Percentiles rank a stretch among this genome's conserved stretches.
Evolutionary conservation across 1,140 invertebrate species (phyloP).

Genomic region (Rhagoletis pomonella): DNA sequence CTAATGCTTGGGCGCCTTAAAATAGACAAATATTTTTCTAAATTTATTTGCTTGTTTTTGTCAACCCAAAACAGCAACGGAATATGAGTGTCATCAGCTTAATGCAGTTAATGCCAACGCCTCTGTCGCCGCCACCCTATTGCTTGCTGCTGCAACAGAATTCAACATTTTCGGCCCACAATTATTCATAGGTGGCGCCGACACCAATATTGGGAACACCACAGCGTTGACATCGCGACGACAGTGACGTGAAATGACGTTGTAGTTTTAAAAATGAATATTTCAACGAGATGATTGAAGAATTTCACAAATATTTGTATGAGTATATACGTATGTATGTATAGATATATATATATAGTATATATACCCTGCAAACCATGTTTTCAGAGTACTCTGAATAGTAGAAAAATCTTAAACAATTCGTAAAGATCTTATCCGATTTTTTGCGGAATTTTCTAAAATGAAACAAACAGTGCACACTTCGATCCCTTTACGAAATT

Average conservation of each 20-base stretch:
- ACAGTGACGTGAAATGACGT: neutral
- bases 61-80: constrained; percentile 23
- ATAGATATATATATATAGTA: neutral
- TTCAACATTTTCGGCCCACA: neutral
- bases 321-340: neutral
- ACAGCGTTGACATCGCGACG: constrained; percentile 1
- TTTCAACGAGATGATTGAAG: too few species aligned
- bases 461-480: too few species aligned
- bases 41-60: constrained; percentile 18
- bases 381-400: too few species aligned
- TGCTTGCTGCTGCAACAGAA: neutral
- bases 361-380: too few species aligned
- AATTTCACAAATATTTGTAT: too few species aligned
- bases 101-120: neutral
- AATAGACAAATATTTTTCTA: constrained; percentile 28
- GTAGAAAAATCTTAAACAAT: too few species aligned
- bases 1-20: constrained; percentile 39
- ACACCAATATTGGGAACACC: constrained; percentile 39
- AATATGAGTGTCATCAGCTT: neutral
- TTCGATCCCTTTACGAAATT: too few species aligned
- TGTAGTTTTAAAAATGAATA: neutral
- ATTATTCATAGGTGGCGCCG: constrained; percentile 28
- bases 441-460: too few species aligned
- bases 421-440: too few species aligned
- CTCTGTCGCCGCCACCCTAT: neutral